Base-by-base conservation (phyloP, 2,888 invertebrate genomes). In the Automeris io region DNA sequence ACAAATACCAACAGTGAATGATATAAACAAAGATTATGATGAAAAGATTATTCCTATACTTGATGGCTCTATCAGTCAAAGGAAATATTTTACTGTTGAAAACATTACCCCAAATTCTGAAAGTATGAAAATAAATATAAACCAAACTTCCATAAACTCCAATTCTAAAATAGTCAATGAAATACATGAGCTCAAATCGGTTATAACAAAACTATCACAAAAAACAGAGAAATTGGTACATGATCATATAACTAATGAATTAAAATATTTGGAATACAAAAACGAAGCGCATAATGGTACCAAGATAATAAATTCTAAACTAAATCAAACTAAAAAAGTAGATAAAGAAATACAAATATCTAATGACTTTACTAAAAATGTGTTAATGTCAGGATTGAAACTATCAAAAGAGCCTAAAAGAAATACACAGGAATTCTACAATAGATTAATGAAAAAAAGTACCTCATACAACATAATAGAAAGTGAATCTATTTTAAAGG, bases 401-500 rank as follows among this genome's bases (percentile, higher is more conserved):
- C 22, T 70, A 32, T 59, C 61, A 9, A 71, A 70, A 41, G 58
- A 57, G 35, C 57, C 64, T 2, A 72, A 62, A 33, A 68, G 45
- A 26, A 54, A 62, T 18, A 33, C 36, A 0, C 39, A 47, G 16
- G 66, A 70, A 5, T 51, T 57, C 26, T 61, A 59, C 23, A 55
- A 50, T 25, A 59, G 53, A 40, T 47, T 73, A 0, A 61, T 57
- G 33, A 70, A 64, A 41, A 75, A 62, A 49, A 75, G 73, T 44
- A 66, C 69, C 11, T 83, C 85, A 12, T 82, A 77, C 45, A 63
- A 67, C 11, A 52, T 78, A 8, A 80, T 85, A 29, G 78, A 80
- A 1, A 85, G 85, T 41, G 83, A 85, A 59, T 67, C 74, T 1
- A 49, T 85, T 37, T 49, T 85, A 0, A 70, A 58, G 61, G 74